phyloP scores from a whole-genome alignment of 2,888 invertebrate genomes.

The Cerastis rubricosa region DNA sequence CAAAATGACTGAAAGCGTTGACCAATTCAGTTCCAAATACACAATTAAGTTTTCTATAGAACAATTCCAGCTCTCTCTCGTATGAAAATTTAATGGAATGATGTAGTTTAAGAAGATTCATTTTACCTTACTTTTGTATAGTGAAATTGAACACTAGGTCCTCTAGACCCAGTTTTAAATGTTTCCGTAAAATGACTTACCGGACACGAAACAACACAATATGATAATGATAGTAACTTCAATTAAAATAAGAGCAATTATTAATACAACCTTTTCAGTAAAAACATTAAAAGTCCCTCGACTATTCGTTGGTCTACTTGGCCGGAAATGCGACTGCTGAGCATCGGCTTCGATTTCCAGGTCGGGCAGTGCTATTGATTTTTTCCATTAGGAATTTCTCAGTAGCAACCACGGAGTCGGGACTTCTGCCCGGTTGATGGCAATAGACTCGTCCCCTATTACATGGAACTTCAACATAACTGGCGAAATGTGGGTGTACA shows the following conservation, averaged over 20 bases:
- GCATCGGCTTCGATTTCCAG: no score
- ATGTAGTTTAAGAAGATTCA: conserved; percentile 13
- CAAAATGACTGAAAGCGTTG: conserved; percentile 55
- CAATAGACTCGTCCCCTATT: no score
- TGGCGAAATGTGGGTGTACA: no score
- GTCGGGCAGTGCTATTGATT: no score
- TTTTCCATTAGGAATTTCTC: no score
- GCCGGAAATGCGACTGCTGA: no score
- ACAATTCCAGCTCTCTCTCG: conserved; percentile 36
- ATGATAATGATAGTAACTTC: no score
- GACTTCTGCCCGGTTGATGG: no score
- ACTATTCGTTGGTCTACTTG: no score
- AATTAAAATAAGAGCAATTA: background rate
- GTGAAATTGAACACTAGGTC: background rate
- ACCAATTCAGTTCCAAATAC: conserved; percentile 60
- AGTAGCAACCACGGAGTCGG: no score
- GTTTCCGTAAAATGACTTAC: background rate
- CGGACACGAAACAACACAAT: no score
- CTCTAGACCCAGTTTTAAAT: background rate
- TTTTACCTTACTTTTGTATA: background rate
- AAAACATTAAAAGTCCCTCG: background rate
- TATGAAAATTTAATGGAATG: conserved; percentile 35
- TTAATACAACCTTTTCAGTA: background rate
- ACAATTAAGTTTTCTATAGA: conserved; percentile 56
- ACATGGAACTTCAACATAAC: no score